phyloP scores from a whole-genome alignment of 2,797 vertebrate species.

The Rhyacichthys aspro region DNA sequence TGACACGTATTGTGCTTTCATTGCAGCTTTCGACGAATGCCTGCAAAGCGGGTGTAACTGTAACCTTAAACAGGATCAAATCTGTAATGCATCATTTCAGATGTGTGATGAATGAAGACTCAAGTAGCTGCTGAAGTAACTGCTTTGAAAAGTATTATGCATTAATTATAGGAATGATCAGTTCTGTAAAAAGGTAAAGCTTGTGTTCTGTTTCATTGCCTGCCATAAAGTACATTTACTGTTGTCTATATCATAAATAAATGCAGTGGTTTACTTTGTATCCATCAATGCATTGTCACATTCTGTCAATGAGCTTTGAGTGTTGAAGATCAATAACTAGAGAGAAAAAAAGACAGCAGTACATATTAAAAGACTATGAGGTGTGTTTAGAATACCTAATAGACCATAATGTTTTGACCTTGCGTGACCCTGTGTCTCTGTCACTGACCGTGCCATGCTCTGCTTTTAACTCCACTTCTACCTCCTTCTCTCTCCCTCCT shows the following conservation, averaged over 20 bases:
- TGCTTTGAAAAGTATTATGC: background rate
- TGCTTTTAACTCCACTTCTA: background rate
- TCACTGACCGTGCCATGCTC: background rate
- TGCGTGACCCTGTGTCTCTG: no score
- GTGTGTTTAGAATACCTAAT: no score
- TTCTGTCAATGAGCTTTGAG: no score
- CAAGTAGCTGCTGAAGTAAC: conserved; percentile 32
- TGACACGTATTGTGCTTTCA: conserved; percentile 37
- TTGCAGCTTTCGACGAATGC: conserved; percentile 24
- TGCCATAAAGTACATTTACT: no score
- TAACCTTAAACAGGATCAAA: conserved; percentile 34
- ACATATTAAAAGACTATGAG: no score
- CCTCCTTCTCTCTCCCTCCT: background rate
- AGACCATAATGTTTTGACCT: no score
- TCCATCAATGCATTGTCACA: no score
- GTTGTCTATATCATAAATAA: no score
- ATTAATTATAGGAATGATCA: background rate
- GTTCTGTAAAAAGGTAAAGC: background rate
- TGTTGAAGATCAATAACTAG: no score
- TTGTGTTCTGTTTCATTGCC: no score
- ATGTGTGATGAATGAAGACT: conserved; percentile 16
- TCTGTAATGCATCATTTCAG: conserved; percentile 25
- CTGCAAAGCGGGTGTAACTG: conserved; percentile 39
- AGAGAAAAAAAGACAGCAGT: no score
- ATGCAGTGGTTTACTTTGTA: no score